Conservation (phyloP, 2,888 invertebrate genomes). For the Eupsilia transversa region DNA sequence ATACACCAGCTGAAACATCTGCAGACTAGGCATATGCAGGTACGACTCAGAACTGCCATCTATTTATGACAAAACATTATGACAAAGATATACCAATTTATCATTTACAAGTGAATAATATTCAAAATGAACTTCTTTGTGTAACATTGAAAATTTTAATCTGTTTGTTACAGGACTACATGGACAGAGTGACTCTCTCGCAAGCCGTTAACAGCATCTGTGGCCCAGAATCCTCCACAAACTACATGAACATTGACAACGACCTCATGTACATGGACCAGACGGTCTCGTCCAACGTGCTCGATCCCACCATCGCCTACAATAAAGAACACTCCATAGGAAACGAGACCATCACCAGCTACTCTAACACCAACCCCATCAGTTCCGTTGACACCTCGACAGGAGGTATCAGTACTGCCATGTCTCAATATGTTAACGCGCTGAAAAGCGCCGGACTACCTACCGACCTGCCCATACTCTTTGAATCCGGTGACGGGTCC, state of each 20-base stretch:
- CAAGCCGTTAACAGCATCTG: constrained; percentile 88
- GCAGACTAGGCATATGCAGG: constrained; percentile 86
- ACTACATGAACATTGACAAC: constrained; percentile 84
- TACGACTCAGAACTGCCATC: constrained; percentile 45
- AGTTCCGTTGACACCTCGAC: constrained; percentile 73
- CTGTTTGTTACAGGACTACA: constrained; percentile 82
- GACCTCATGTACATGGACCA: constrained; percentile 87
- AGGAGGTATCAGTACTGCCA: constrained; percentile 81
- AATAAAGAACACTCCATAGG: constrained; percentile 78
- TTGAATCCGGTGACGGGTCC: constrained; percentile 92
- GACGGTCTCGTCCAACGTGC: constrained; percentile 79
- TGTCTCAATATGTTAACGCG: constrained; percentile 89
- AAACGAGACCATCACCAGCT: constrained; percentile 81
- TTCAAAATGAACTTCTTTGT: not conserved
- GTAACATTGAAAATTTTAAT: not conserved
- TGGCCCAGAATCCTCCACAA: constrained; percentile 81
- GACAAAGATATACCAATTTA: not conserved
- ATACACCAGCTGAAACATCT: constrained; percentile 87
- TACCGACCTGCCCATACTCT: constrained; percentile 90
- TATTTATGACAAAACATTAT: not conserved
- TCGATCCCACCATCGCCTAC: constrained; percentile 80
- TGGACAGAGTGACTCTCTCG: constrained; percentile 85
- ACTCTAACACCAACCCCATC: constrained; percentile 75
- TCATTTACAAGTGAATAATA: not conserved
- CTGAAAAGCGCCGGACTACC: constrained; percentile 87